Evolutionary conservation across 2,113 vertebrate genomes (phyloP), one percentile per base, ranked within the genome.

Genomic region (Clarias gariepinus): DNA sequence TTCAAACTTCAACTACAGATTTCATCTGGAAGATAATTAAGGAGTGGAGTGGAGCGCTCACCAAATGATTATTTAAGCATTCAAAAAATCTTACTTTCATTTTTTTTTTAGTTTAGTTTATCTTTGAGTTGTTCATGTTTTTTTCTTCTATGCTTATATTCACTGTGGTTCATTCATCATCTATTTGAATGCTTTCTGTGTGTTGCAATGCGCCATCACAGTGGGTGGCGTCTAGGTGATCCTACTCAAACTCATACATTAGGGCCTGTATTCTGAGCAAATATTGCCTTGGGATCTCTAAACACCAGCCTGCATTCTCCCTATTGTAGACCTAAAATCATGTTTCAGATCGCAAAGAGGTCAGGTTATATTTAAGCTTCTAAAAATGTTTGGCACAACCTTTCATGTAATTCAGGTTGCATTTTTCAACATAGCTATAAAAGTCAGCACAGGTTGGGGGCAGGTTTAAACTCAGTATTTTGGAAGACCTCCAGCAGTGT

Each of bases 211-310:
- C 52, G 15, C 68, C 83, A 86, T 78, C 87, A 84, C 85, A 78
- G 87, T 90, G 89, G 89, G 89, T 88, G 89, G 87, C 69, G 47
- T 30, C 69, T 86, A 52, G 81, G 82, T 88, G 89, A 87, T 90
- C 77, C 87, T 78, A 78, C 87, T 78, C 76, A 88, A 84, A 88
- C 89, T 88, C 68, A 82, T 88, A 88, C 85, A 88, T 90, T 85
- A 88, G 81, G 82, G 69, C 71, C 71, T 88, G 87, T 90, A 88
- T 90, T 88, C 89, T 66, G 19, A 87, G 87, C 82, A 90, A 90
- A 90, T 88, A 90, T 90, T 90, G 87, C 74, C 84, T 53, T 77
- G 82, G 87, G 77, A 86, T 86, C 82, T 73, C 78, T 77, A 90
- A 90, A 90, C 87, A 85, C 87, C 64, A 87, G 84, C 82, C 87